phyloP scores from a whole-genome alignment of 2,797 vertebrate species.

The Sebastes oblongus region DNA sequence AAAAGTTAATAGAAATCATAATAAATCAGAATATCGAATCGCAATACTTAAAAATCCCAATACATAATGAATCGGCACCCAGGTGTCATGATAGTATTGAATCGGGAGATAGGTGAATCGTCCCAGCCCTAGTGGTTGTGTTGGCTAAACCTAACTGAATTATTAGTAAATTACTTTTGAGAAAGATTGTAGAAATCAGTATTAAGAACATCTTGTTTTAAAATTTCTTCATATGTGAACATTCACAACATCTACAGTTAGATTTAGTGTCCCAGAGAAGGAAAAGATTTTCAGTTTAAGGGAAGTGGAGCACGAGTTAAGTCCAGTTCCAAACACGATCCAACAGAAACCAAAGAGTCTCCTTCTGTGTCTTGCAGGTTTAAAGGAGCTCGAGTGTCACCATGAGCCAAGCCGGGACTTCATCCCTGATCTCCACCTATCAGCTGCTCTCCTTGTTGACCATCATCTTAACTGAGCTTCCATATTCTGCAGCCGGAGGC shows the following conservation, averaged over 20 bases:
- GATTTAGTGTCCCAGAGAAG: neutral
- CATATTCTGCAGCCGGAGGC: conserved; percentile 42
- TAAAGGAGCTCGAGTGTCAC: conserved; percentile 63
- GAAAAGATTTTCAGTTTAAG: neutral
- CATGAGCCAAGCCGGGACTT: conserved; percentile 77
- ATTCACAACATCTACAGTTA: neutral
- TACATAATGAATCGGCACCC: too few relatives aligned
- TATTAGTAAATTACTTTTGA: neutral
- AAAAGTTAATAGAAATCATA: too few relatives aligned
- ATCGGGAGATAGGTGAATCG: too few relatives aligned
- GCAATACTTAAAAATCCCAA: too few relatives aligned
- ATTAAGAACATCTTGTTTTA: neutral
- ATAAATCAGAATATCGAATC: too few relatives aligned
- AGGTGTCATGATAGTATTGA: too few relatives aligned
- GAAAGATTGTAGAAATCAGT: neutral
- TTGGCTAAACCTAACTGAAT: too few relatives aligned
- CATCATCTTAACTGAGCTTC: conserved; percentile 70
- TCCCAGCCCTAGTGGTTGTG: too few relatives aligned
- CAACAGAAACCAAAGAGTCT: neutral
- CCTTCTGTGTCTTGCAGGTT: conserved; percentile 70
- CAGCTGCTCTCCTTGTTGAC: conserved; percentile 75
- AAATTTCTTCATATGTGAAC: neutral
- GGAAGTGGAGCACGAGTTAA: neutral
- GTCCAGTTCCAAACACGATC: neutral
- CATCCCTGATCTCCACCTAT: conserved; percentile 51